A percentile compares a stretch with the other conserved stretches of the same genome.
phyloP scores from a whole-genome alignment of 2,797 vertebrate genomes.

The Eulemur rubriventer region DNA sequence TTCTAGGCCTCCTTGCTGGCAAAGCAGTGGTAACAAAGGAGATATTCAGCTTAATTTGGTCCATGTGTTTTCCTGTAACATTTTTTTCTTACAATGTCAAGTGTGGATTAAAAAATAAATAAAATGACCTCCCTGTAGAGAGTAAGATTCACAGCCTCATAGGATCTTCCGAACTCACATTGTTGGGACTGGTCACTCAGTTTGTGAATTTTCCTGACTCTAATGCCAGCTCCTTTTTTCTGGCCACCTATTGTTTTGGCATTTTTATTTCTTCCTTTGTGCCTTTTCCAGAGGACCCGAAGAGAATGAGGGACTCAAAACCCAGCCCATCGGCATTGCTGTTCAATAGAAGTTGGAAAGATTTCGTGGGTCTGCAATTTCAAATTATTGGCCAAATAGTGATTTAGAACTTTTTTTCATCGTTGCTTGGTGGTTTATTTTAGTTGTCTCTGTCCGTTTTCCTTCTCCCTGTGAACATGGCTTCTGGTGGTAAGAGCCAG shows the following conservation, averaged over 20 bases:
- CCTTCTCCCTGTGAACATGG: neutral
- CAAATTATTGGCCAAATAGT: constrained; percentile 20
- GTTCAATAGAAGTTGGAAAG: constrained; percentile 47
- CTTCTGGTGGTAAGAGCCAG: constrained; percentile 29
- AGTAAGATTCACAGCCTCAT: neutral
- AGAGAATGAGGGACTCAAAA: constrained; percentile 31
- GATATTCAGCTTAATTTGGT: neutral
- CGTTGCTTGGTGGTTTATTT: constrained; percentile 1
- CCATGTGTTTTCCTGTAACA: neutral
- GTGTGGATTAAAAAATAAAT: constrained; percentile 34
- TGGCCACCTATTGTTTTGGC: neutral
- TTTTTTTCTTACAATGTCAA: constrained; percentile 17
- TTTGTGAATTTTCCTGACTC: constrained; percentile 7
- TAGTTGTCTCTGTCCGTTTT: neutral
- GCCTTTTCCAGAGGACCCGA: constrained; percentile 45
- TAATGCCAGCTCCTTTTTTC: neutral
- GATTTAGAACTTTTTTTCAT: neutral
- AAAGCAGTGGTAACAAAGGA: neutral
- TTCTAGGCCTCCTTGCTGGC: neutral
- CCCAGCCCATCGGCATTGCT: neutral
- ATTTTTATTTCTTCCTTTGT: constrained; percentile 55
- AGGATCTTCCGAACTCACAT: neutral
- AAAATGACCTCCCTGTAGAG: neutral
- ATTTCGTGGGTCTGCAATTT: constrained; percentile 19
- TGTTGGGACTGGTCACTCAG: neutral